Evolutionary conservation across 2,113 vertebrate genomes (phyloP), one percentile per base, ranked within the genome.

Genomic region (Regulus satrapa): DNA sequence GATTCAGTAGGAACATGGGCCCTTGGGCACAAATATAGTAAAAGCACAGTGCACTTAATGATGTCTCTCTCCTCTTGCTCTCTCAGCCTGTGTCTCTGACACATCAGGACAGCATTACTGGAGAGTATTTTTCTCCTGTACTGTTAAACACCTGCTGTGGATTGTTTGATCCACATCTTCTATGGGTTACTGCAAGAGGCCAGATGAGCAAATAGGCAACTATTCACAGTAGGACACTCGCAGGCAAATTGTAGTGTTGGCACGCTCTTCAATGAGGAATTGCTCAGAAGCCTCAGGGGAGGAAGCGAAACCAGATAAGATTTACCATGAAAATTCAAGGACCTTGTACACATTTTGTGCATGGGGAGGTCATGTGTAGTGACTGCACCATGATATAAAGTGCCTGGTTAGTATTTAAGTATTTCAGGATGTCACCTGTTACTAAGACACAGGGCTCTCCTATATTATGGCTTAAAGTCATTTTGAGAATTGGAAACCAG

Each of bases 311-410:
- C 48, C 12, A 51, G 14, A 9, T 38, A 6, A 14, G 26, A 55
- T 29, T 41, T 38, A 63, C 14, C 19, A 61, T n/a, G 26, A 67
- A 63, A 69, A 77, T 73, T 81, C 55, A 17, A 92, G 34, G 32
- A 49, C 23, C 20, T 59, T 41, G 12, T n/a, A 29, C 34, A 24
- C 13, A 38, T 36, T 81, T 68, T 56, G 14, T 67, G 8, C 5
- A 8, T 6, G 14, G 10, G 23, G 34, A 61, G 32, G 20, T 45
- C 58, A 16, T 6, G 9, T 23, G 9, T 32, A 63, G 45, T 61
- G 36, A 52, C 15, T 51, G 41, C n/a, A 58, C 6, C 5, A 4
- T 58, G 63, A n/a, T 9, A 45, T 16, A 38, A 10, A 0, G 0
- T 8, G 10, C 56, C 34, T 59, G 32, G 23, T 58, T 31, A 61